Evolutionary conservation across 2,113 vertebrate genomes (phyloP).

Genomic region (Lanius collurio): DNA sequence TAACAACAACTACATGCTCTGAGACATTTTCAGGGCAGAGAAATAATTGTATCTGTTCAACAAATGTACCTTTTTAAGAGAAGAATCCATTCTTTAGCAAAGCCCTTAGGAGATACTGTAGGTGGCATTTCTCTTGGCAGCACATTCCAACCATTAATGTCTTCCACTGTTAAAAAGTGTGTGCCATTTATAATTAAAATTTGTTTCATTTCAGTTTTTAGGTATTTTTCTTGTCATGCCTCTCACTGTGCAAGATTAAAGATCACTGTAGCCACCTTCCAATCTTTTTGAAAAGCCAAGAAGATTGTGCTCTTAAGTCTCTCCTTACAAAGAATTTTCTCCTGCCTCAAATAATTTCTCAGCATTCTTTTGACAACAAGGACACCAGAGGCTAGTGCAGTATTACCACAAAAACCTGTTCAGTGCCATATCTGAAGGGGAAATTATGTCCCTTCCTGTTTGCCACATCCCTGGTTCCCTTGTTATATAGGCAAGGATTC

Average conservation of each 20-base stretch:
- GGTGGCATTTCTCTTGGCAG: neutral
- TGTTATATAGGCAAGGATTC: neutral
- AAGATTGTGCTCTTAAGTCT: neutral
- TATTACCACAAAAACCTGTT: neutral
- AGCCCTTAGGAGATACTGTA: neutral
- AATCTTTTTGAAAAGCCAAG: neutral
- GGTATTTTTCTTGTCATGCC: neutral
- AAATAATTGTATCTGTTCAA: neutral
- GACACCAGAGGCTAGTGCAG: neutral
- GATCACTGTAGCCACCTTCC: neutral
- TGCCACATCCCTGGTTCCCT: neutral
- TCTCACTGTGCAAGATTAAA: neutral
- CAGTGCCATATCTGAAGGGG: neutral
- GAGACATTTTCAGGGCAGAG: neutral
- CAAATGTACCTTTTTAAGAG: neutral
- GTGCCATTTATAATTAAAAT: neutral
- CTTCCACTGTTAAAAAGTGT: neutral
- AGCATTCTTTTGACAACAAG: neutral
- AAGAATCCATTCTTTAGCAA: neutral
- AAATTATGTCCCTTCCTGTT: neutral
- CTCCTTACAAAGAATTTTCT: neutral
- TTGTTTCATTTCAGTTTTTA: neutral
- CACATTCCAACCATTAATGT: neutral
- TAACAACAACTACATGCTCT: neutral
- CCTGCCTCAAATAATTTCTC: neutral